Conservation (phyloP, 2,888 invertebrate species). For the Saturnia pavonia region DNA sequence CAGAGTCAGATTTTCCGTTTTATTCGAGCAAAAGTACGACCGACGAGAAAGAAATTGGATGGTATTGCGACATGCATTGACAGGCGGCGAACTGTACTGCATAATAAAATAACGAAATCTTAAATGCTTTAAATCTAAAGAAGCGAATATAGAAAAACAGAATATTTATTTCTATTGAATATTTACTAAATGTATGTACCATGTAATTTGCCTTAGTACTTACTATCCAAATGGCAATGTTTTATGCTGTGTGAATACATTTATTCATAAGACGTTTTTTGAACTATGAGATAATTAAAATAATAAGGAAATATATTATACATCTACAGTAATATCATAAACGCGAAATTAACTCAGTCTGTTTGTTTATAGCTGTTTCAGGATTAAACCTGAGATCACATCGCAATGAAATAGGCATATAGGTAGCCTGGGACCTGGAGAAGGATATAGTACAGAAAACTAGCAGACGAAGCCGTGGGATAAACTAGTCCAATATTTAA, state of each 20-base stretch:
- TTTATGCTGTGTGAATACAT: neutral
- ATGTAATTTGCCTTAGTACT: neutral
- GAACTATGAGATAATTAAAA: neutral
- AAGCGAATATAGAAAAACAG: neutral
- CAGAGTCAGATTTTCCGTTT: conserved; percentile 73
- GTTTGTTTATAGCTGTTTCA: no score
- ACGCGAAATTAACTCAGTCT: no score
- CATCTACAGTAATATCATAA: no score
- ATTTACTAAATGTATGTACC: neutral
- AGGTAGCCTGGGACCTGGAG: no score
- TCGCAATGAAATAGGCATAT: no score
- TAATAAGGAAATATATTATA: no score
- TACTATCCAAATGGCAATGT: no score
- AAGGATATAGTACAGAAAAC: no score
- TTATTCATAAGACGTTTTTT: neutral
- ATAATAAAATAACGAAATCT: conserved; percentile 26
- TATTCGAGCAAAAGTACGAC: conserved; percentile 63
- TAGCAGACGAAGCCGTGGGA: no score
- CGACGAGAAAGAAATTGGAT: conserved; percentile 76
- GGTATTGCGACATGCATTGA: conserved; percentile 77
- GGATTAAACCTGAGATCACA: no score
- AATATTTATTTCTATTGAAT: neutral
- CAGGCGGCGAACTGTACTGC: conserved; percentile 61
- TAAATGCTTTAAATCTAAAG: conserved; percentile 47
- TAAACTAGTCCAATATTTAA: neutral